Conservation (phyloP, 1,140 invertebrate species). For the Heliconius congener region DNA sequence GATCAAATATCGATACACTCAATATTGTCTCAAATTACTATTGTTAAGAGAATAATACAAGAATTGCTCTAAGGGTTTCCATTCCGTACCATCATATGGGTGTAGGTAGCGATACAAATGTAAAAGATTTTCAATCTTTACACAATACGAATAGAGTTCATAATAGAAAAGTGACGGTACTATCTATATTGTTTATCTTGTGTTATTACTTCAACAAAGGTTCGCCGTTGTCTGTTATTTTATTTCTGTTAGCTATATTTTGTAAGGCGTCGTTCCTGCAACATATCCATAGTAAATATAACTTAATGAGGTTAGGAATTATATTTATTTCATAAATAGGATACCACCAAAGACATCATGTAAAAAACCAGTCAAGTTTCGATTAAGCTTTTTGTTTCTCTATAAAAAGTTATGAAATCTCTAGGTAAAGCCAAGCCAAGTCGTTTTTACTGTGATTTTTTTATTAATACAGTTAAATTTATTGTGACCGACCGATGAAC, state of each 20-base stretch:
- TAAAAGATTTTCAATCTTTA: background rate
- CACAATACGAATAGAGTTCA: background rate
- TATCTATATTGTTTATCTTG: constrained; percentile 20
- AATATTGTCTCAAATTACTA: constrained; percentile 73
- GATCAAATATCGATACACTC: constrained; percentile 69
- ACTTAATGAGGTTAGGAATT: background rate
- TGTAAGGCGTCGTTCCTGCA: background rate
- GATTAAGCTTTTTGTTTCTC: background rate
- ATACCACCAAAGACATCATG: too few relatives aligned
- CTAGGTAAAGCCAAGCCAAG: too few relatives aligned
- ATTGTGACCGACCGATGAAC: too few relatives aligned
- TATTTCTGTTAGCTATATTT: constrained; percentile 17
- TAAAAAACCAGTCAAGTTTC: too few relatives aligned
- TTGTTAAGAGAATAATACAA: constrained; percentile 48
- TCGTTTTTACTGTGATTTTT: too few relatives aligned
- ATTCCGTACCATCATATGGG: constrained; percentile 2
- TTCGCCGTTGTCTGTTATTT: constrained; percentile 4
- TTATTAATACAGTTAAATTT: too few relatives aligned
- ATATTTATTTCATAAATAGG: background rate
- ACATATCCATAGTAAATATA: background rate
- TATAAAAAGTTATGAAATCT: too few relatives aligned
- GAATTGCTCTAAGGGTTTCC: constrained; percentile 26
- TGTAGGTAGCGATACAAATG: background rate
- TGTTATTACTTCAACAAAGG: constrained; percentile 20
- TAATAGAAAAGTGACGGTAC: background rate